phyloP scores from a whole-genome alignment of 35 echinoderm and acorn worm species.

The Strongylocentrotus purpuratus region DNA sequence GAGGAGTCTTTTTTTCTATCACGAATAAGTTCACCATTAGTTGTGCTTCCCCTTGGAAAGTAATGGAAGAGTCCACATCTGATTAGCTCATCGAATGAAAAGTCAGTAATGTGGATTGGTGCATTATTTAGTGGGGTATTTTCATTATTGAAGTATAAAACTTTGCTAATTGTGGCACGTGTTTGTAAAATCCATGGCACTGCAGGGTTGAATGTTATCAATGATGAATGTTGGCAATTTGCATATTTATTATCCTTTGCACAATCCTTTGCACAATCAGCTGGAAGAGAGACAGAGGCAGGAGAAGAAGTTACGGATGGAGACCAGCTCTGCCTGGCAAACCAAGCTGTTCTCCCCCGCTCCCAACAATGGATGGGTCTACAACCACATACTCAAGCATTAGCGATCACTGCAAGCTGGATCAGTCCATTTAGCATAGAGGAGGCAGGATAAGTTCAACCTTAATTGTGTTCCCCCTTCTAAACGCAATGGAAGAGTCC shows the following conservation, averaged over 20 bases:
- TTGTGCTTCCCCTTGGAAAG: not conserved
- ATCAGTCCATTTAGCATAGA: not conserved
- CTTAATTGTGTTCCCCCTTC: not conserved
- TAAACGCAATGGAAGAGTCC: not conserved
- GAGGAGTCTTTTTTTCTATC: too few relatives aligned
- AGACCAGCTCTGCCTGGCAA: conserved; percentile 72
- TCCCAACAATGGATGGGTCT: conserved; percentile 75
- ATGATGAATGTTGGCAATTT: too few relatives aligned
- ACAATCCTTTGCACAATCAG: conserved; percentile 31
- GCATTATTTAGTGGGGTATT: not conserved
- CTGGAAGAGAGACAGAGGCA: conserved; percentile 88
- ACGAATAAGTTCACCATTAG: not conserved
- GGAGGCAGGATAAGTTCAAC: not conserved
- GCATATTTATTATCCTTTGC: too few relatives aligned
- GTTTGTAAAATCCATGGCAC: too few relatives aligned
- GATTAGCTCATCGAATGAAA: not conserved
- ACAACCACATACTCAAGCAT: conserved; percentile 67
- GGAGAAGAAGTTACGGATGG: conserved; percentile 75
- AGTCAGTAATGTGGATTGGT: not conserved
- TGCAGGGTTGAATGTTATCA: too few relatives aligned
- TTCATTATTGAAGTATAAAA: too few relatives aligned
- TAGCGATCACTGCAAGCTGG: not conserved
- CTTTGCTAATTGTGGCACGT: too few relatives aligned
- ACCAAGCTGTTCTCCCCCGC: conserved; percentile 89
- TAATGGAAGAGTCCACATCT: not conserved